Evolutionary conservation across 2,888 invertebrate genomes (phyloP), one percentile per base, ranked within the genome.

Genomic region (Agrenia bidenticulata): DNA sequence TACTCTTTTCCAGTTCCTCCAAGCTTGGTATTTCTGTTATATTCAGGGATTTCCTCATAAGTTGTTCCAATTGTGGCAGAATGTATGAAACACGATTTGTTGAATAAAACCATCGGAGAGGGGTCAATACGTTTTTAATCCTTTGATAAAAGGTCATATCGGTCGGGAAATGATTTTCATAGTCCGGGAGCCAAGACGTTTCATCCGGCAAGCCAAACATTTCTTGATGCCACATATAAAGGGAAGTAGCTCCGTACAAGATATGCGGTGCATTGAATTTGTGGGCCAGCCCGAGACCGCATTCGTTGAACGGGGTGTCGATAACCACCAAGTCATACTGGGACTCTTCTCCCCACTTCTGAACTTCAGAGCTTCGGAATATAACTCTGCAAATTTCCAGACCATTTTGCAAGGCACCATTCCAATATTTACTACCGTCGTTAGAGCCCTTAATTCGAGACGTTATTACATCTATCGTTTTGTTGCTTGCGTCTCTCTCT

Each of bases 141-240:
- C 70, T 41, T 1, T 67, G 51, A 17, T 41, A 39, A 37, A 70
- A 58, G 13, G 60, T 65, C 32, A 54, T 11, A 37, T 61, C 54
- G 9, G 21, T 58, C 17, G 63, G 61, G 37, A 66, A 61, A 5
- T 55, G 15, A 15, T 56, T 9, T 15, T n/a, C 17, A 17, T 39
- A 17, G 37, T 62, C 41, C 2, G 62, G 56, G 13, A 62, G 55
- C 61, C 61, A 61, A 11, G 39, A 41, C 9, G 50, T 50, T 58
- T 70, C 70, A n/a, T 61, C 66, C 7, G 56, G 19, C 1, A 70
- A 53, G 11, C 70, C 67, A 37, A 64, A 59, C 1, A 61, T 21
- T 24, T 70, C 70, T 13, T 61, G 56, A 17, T 63, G 64, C 73
- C 73, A 74, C 15, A 62, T 57, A 24, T 71, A 70, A 5, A 70